Base-by-base conservation (phyloP, 2,797 vertebrate species). In the Adrianichthys oophorus region DNA sequence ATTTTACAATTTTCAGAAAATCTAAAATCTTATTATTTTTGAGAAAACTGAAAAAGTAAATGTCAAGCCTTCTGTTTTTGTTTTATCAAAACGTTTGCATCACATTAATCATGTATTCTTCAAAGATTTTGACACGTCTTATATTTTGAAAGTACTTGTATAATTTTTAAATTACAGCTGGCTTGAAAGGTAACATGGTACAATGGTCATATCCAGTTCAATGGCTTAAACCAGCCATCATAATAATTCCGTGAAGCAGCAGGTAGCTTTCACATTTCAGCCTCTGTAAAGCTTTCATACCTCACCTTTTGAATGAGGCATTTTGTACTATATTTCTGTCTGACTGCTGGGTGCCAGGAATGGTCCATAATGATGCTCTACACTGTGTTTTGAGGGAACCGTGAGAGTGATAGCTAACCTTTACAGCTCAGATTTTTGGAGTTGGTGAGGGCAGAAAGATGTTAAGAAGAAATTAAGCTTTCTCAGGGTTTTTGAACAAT, bases 291-390 rank as follows among this genome's bases (percentile, higher is more conserved):
- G n/a, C 43, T 45, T 45, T 45, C 17, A 18, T 18, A 19, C n/a
- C 18, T 45, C 18, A 45, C 43, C 43, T 17, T 45, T 45, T 45
- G n/a, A 45, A 6, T 17, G 18, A 43, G n/a, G 16, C 17, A 45
- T 45, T 45, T 45, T 45, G 43, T 17, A 8, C 43, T 18, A 45
- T 45, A 10, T 48, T 55, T 50, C 15, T 29, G 10, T 44, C 21
- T 17, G 23, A 16, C 18, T 21, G 48, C 44, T 61, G 12, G 54
- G 37, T 45, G 23, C 49, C 46, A 21, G 41, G 16, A 64, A 40
- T 48, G 58, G 46, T 5, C 5, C n/a, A 40, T 18, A 16, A 44
- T 45, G 45, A 41, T 12, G 44, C 26, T 41, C 23, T 16, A 8
- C 47, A 10, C 24, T n/a, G 54, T 7, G 26, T 14, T 56, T 48